Percentiles rank a stretch among this genome's conserved stretches.
phyloP scores from a whole-genome alignment of 2,113 vertebrate genomes.

The Paralichthys olivaceus region DNA sequence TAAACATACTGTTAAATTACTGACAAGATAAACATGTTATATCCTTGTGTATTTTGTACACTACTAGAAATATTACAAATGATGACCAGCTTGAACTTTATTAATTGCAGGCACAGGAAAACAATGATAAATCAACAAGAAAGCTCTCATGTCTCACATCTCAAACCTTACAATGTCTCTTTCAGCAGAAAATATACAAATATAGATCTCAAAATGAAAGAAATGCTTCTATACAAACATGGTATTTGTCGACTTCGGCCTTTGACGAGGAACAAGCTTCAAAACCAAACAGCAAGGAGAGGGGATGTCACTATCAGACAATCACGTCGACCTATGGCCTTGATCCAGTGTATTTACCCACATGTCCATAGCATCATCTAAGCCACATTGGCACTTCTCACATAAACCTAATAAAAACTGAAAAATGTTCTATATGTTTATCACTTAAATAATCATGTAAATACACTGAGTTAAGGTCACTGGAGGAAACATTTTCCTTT shows the following conservation, averaged over 20 bases:
- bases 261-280: constrained; percentile 12
- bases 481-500: neutral
- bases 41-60: neutral
- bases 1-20: too few species aligned
- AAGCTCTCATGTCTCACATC: constrained; percentile 22
- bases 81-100: constrained; percentile 60
- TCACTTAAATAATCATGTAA: constrained; percentile 22
- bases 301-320: constrained; percentile 8
- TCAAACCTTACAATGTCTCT: constrained; percentile 26
- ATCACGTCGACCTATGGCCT: neutral
- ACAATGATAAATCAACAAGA: constrained; percentile 44
- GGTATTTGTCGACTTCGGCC: constrained; percentile 9
- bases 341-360: constrained; percentile 19
- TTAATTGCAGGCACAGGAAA: constrained; percentile 69
- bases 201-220: constrained; percentile 42
- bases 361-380: neutral
- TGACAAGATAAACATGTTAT: too few species aligned
- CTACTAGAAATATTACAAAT: neutral
- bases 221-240: constrained; percentile 40
- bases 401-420: neutral
- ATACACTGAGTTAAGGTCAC: constrained; percentile 10
- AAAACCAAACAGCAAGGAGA: constrained; percentile 21
- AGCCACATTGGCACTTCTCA: neutral
- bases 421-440: neutral
- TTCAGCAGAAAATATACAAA: constrained; percentile 61